Evolutionary conservation across 2,113 vertebrate species (phyloP), one percentile per base, ranked within the genome.

Genomic region (Centropus bengalensis): DNA sequence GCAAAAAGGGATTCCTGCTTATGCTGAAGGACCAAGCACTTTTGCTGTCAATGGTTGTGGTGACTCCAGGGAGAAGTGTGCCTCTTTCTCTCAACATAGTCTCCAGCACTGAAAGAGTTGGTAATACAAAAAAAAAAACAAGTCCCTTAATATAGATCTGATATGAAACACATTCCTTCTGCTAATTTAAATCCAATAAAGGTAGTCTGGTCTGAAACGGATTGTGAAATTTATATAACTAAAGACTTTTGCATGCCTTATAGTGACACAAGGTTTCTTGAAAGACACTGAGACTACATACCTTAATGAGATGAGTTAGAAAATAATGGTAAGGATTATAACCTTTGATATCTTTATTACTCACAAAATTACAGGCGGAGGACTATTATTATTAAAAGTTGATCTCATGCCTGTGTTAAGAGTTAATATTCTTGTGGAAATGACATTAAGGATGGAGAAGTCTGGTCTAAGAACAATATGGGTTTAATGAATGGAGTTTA

Each of bases 141-240:
- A 33, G 1, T 3, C 36, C 51, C 22, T 88, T 88, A 83, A 86
- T 44, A 40, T 33, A 83, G 30, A 88, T 38, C 55, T 90, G 63
- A 67, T 83, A 90, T 90, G 82, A 95, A 93, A 90, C 91, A 91
- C 90, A 60, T 95, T 95, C 86, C 76, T 94, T 86, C 76, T 92
- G 73, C 86, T 96, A 92, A 96, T 94, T 97, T 91, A 92, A 95
- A 96, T 95, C 92, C 81, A 96, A 89, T 96, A 91, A 95, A 84
- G 62, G 86, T 78, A 84, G 73, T 55, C 78, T 64, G 69, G 59
- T 54, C 83, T 88, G 86, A 94, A 95, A 95, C 70, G 79, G 70
- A 88, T 93, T 89, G 91, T 81, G 85, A 95, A 82, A 96, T 97
- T 89, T 88, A 88, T 88, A 42, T 64, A 78, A 52, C 91, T 93